Percentiles rank a stretch among this genome's conserved stretches.
These are phyloP conservation scores for Melieria omissa DNA, from an alignment of 2,888 invertebrate genomes.

Conservation along the genomic window DNA sequence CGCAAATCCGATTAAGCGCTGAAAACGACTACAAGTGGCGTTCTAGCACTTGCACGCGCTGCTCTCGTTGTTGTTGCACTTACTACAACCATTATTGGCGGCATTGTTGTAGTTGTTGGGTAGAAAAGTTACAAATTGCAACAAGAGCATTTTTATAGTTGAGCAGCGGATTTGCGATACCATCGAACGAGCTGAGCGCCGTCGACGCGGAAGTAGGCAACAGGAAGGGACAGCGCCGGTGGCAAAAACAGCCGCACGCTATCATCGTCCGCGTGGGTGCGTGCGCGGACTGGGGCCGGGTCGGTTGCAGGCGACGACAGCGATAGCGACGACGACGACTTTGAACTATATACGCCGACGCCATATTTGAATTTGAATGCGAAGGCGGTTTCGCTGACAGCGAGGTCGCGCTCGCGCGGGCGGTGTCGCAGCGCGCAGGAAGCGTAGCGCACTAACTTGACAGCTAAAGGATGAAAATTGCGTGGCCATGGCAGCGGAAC, in stretches of 20 bases:
- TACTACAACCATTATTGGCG: not conserved
- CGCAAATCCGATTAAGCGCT: constrained; percentile 20
- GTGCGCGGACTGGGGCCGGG: too few species aligned
- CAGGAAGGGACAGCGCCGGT: constrained; percentile 39
- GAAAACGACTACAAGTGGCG: not conserved
- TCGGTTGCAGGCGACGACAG: too few species aligned
- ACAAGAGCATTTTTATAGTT: constrained; percentile 56
- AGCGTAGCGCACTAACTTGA: too few species aligned
- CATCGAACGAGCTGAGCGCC: constrained; percentile 2
- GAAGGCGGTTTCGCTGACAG: constrained; percentile 39
- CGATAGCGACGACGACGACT: constrained; percentile 46
- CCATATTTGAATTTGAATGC: constrained; percentile 28
- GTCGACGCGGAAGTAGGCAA: constrained; percentile 50
- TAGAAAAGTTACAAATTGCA: constrained; percentile 56
- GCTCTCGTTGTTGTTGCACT: constrained; percentile 17
- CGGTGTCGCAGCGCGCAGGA: too few species aligned
- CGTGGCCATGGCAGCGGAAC: too few species aligned
- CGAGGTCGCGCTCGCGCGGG: not conserved
- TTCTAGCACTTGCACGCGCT: not conserved
- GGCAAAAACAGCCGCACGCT: constrained; percentile 25
- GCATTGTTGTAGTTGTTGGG: constrained; percentile 27
- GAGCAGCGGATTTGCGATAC: constrained; percentile 54
- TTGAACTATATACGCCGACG: constrained; percentile 57
- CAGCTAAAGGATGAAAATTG: too few species aligned
- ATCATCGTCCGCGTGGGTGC: too few species aligned